phyloP scores from a whole-genome alignment of 1,140 invertebrate species.

The Drosophila oshimai region DNA sequence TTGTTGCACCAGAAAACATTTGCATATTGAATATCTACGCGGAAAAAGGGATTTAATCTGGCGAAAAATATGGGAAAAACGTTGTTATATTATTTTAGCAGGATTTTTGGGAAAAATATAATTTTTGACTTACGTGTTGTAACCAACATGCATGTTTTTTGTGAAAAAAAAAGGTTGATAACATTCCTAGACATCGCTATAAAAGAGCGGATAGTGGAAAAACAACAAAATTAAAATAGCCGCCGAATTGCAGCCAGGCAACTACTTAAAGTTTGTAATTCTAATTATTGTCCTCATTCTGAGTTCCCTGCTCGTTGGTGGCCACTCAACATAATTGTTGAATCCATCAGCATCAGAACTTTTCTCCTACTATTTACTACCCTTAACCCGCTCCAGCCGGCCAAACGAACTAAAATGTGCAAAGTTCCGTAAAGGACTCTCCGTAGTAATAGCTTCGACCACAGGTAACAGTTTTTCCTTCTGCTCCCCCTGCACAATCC shows the following conservation, averaged over 20 bases:
- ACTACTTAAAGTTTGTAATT: not conserved
- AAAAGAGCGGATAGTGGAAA: no score
- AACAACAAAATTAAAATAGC: not conserved
- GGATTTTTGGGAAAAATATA: no score
- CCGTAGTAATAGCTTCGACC: constrained; percentile 37
- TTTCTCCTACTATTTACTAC: not conserved
- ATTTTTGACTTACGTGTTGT: no score
- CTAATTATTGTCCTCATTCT: constrained; percentile 25
- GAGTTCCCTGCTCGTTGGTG: constrained; percentile 18
- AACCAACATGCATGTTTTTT: no score
- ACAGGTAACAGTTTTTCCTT: constrained; percentile 47
- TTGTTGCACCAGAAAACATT: constrained; percentile 20
- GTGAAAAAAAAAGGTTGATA: no score
- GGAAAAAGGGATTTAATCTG: not conserved
- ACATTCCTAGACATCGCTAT: no score
- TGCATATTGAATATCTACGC: constrained; percentile 62
- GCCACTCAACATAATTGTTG: constrained; percentile 46
- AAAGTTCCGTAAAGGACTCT: constrained; percentile 36
- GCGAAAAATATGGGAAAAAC: not conserved
- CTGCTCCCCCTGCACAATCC: constrained; percentile 4
- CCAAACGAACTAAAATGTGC: constrained; percentile 36
- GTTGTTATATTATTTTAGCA: no score
- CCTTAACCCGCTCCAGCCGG: constrained; percentile 6
- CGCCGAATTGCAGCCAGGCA: not conserved
- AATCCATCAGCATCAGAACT: constrained; percentile 46